Base-by-base conservation (phyloP, 2,888 invertebrate genomes). In the Nymphalis urticae region DNA sequence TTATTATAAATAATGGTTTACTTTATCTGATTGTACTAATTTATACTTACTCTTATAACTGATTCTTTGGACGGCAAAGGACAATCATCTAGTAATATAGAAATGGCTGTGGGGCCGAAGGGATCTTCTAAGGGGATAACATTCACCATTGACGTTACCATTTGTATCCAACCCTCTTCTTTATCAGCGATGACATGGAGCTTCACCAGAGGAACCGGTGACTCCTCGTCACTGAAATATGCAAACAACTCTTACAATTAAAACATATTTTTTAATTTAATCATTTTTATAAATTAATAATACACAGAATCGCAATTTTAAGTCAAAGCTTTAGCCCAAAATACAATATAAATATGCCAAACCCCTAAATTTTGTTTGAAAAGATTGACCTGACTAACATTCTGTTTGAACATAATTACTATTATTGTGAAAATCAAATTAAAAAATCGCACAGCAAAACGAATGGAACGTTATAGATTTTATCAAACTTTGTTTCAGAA, bases 121-220 rank as follows among this genome's bases (percentile, higher is more conserved):
- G 97, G 95, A 86, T 98, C 96, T 66, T 95, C 94, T 76, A 96
- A 90, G 0, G 98, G 98, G 72, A 98, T 96, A 24, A 96, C 95
- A 77, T 95, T 94, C 53, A 97, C 95, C 93, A 98, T 95, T 0
- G 97, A 97, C 70, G 95, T 94, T 0, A 98, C 95, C 50, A 98
- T 96, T 84, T 96, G 95, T 71, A 97, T 95, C 98, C 98, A 98
- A 1, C 98, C 98, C 69, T 97, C 97, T 79, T 97, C 97, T 78
- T 96, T 96, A 75, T 98, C 98, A 53, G 98, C 98, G 72, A 98
- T 96, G 72, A 95, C 94, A 82, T 97, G 97, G 50, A 98, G 91
- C 79, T 95, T 95, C 72, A 97, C 90, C 94, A 98, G 95, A 0
- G 97, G 96, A 66, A 94, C 94, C 0, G 98, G 98, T 4, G 97